A percentile compares a stretch with the other conserved stretches of the same genome.
Evolutionary conservation across 2,797 vertebrate genomes (phyloP).

Genomic region (Gymnothorax javanicus): DNA sequence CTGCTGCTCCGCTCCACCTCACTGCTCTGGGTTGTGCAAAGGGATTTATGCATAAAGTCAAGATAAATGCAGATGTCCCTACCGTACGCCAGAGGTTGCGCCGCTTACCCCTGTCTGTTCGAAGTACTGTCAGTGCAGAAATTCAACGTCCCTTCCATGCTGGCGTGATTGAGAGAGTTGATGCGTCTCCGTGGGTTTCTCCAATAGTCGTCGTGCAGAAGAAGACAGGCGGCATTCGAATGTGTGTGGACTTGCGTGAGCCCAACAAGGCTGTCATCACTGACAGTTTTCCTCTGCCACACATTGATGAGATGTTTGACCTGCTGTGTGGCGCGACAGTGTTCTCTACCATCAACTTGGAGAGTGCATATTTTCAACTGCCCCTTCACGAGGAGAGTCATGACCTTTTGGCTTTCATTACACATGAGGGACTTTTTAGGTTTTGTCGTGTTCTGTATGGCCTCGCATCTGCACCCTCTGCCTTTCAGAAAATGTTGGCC

Average conservation of each 20-base stretch:
- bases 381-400: slow-evolving; percentile 17
- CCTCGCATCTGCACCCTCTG: neutral
- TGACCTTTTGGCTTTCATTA: slow-evolving; percentile 17
- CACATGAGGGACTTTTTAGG: slow-evolving; percentile 11
- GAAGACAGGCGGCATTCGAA: no score
- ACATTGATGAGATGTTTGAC: slow-evolving; percentile 8
- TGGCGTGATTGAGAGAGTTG: no score
- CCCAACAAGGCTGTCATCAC: slow-evolving; percentile 27
- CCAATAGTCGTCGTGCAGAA: no score
- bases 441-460: neutral
- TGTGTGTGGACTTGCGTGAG: slow-evolving; percentile 18
- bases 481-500: slow-evolving; percentile 17
- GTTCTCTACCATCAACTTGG: slow-evolving; percentile 23
- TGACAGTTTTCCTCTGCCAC: neutral
- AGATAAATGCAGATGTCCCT: no score
- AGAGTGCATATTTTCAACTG: slow-evolving; percentile 22
- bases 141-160: no score
- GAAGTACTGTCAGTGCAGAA: no score
- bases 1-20: no score
- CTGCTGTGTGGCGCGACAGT: slow-evolving; percentile 18
- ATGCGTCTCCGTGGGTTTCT: no score
- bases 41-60: no score
- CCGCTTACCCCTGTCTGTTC: no score
- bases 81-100: no score
- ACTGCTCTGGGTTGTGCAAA: no score